Evolutionary conservation across 2,113 vertebrate species (phyloP), one percentile per base, ranked within the genome.

Genomic region (Coracopsis vasa): DNA sequence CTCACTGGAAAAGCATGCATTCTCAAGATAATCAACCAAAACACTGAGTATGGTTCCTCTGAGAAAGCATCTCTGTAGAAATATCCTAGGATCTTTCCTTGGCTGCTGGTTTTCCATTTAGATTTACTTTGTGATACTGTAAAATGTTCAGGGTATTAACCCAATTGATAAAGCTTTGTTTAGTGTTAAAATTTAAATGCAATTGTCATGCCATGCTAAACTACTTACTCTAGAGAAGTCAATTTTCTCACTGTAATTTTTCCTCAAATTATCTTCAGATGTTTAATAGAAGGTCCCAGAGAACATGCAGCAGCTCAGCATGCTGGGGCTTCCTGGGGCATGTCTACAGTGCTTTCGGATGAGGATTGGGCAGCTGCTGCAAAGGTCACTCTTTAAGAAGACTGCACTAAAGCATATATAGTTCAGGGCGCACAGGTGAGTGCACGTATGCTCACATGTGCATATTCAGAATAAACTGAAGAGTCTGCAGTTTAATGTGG

Each of bases 371-470:
- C 2, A 56, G 21, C 37, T 66, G 25, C 61, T 28, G 35, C 39
- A 35, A 64, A 47, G 15, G 35, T 4, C 25, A 5, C 61, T 90
- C 35, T 47, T 74, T 23, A 11, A 37, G n/a, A 33, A 48, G 73
- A 37, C 37, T 10, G 29, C 4, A 1, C 10, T 2, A 15, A 3
- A 25, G 6, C 4, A 2, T 7, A 16, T 10, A 0, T 7, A 19
- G 27, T 35, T 31, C 45, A 56, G n/a, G 44, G 20, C 2, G 8
- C 0, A 1, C 5, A 2, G 5, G 16, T 8, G 27, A 77, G 23
- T 7, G 18, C 28, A n/a, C 1, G 0, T 3, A 51, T 47, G 44
- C 9, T 5, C 44, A 45, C 4, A 10, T 20, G 10, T 45, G 45
- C 45, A 21, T 47, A 47, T 47, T 21, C 21, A 47, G 60, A 73